A percentile compares a stretch with the other conserved stretches of the same genome.
phyloP scores from a whole-genome alignment of 2,888 invertebrate genomes.

The Eupithecia insigniata region DNA sequence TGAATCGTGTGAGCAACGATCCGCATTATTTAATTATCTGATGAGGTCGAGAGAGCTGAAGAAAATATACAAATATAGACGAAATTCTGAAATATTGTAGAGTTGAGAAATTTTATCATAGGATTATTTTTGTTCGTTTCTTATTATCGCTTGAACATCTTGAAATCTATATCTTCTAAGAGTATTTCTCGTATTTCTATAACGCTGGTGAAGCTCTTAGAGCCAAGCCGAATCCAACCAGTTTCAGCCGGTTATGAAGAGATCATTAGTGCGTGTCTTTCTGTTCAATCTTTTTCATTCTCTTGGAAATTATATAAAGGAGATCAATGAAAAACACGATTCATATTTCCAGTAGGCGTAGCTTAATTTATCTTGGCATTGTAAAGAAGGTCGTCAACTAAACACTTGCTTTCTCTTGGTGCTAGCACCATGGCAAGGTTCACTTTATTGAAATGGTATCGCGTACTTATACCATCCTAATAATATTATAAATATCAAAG shows the following conservation, averaged over 20 bases:
- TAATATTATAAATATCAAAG: no score
- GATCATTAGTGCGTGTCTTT: background rate
- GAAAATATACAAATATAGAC: background rate
- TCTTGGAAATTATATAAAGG: background rate
- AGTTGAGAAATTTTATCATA: background rate
- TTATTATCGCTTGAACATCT: background rate
- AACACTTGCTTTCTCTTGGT: slow-evolving; percentile 9
- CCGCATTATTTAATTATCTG: no score
- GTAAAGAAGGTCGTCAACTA: slow-evolving; percentile 7
- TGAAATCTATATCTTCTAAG: background rate
- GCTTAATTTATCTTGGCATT: slow-evolving; percentile 37
- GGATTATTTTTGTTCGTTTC: background rate
- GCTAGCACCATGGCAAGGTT: background rate
- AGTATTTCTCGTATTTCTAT: background rate
- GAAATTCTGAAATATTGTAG: background rate
- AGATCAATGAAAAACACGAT: background rate
- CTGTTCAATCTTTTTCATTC: background rate
- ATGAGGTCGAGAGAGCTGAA: background rate
- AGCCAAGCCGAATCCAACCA: background rate
- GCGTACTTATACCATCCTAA: background rate
- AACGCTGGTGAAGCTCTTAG: background rate
- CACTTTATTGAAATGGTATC: background rate
- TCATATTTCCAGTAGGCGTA: slow-evolving; percentile 1
- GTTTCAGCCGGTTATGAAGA: background rate
- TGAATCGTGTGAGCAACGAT: background rate